Base-by-base conservation (phyloP, 2,888 invertebrate species). In the Drosophila flavopinicola region DNA sequence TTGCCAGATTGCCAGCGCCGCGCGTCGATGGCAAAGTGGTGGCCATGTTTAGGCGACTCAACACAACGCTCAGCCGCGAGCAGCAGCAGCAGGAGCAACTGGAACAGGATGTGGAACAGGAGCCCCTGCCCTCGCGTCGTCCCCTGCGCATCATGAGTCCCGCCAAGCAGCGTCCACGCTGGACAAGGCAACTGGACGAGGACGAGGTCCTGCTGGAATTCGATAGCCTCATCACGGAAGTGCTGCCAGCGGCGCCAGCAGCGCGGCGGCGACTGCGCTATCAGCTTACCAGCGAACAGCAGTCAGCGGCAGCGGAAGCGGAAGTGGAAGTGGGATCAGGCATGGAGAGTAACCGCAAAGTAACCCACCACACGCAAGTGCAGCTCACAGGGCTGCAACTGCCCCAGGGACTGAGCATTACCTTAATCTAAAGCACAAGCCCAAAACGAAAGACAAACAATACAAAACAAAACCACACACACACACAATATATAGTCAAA, bases 171-270 rank as follows among this genome's bases (percentile, higher is more conserved):
- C 85, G 80, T 48, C 83, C 88, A 54, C 88, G 78, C 52, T 89
- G 89, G 89, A 80, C 84, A 49, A 84, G 89, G 23, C 59, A 66
- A 32, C 65, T 90, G 51, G 88, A 85, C 6, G 88, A 87, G 10
- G 88, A 91, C 75, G 91, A 91, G 71, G 85, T 91, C 54, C 77
- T 91, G 66, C 79, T 91, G 61, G 85, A 91, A 73, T 91, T 91
- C 63, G 87, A 91, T 82, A 85, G 86, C 63, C 89, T 83, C 66
- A 88, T 91, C 73, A 88, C 89, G 84, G 91, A 91, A 88, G 91
- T 91, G 60, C 76, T 91, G 69, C 88, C 90, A 45, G 37, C 71
- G 20, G 6, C 41, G 25, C 32, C 73, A 20, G 45, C 68, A 48
- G 67, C 56, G 11, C 65, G 73, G 11, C 76, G 80, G 6, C 45